Conservation (phyloP, 2,888 invertebrate species). For the Drosophila niveifrons region DNA sequence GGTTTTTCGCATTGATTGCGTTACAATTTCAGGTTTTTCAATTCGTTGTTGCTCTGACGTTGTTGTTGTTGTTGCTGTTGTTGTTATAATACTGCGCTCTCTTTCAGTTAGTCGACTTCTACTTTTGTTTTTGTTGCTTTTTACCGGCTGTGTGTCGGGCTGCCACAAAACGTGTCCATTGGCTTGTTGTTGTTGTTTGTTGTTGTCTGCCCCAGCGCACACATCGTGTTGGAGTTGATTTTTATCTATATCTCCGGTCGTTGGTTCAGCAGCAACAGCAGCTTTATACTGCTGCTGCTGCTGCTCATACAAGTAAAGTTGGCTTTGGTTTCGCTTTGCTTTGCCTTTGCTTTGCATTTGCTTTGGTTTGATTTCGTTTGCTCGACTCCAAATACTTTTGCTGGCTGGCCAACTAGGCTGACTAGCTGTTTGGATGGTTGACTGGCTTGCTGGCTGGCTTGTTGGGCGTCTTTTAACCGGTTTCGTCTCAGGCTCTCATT, state of each 20-base stretch:
- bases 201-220: constrained; percentile 59
- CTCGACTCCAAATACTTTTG: constrained; percentile 52
- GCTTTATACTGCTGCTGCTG: constrained; percentile 22
- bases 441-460: constrained; percentile 17
- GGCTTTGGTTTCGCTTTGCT: constrained; percentile 43
- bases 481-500: constrained; percentile 63
- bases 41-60: constrained; percentile 30
- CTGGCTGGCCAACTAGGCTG: constrained; percentile 27
- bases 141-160: constrained; percentile 61
- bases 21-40: constrained; percentile 80
- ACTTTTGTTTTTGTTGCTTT: constrained; percentile 52
- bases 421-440: constrained; percentile 22
- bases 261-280: constrained; percentile 52
- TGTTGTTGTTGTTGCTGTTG: constrained; percentile 34
- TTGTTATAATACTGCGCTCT: constrained; percentile 24
- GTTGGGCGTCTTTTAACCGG: constrained; percentile 66
- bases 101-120: constrained; percentile 64
- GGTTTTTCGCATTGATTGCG: constrained; percentile 80
- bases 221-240: constrained; percentile 70
- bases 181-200: constrained; percentile 42
- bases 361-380: constrained; percentile 33
- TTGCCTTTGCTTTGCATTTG: constrained; percentile 21
- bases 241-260: constrained; percentile 77
- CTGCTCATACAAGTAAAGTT: constrained; percentile 49
- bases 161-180: constrained; percentile 79